Base-by-base conservation (phyloP, 1,140 invertebrate genomes). In the Papilio aristodemus region DNA sequence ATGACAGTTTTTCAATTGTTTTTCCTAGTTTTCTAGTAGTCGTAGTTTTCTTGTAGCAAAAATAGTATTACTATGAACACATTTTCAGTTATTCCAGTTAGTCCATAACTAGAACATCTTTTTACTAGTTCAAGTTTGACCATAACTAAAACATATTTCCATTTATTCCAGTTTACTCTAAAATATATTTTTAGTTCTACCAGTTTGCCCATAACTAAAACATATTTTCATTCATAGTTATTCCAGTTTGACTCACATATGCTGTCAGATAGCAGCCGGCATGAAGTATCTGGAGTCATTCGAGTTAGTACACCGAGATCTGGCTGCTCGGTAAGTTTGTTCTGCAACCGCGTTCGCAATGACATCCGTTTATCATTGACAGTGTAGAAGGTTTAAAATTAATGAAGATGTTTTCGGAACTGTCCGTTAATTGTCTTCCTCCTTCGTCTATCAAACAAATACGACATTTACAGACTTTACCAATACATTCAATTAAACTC, bases 211-310 rank as follows among this genome's bases (percentile, higher is more conserved):
- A 54, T 54, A 11, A 25, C 22, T 0, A 19, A 19, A 25, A 54
- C n/a, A 41, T 81, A 79, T 87, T 19, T 93, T 39, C 91, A n/a
- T n/a, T n/a, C n/a, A n/a, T n/a, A 97, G 96, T 87, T 96, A 96
- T 85, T 95, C 94, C 64, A 95, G 94, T 88, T 93, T 96, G 73
- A 94, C 97, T 67, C 96, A 95, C 90, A 95, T 97, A 86, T 94
- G 96, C 57, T 95, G 94, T 46, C 96, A 97, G 92, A 96, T 97
- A 73, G 95, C 96, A 39, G 96, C 95, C 17, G 97, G 96, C 68
- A 97, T 97, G 96, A 96, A 95, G 82, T 96, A 96, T 83, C 92
- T 97, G 76, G 96, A 96, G 86, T 94, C 93, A 66, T 92, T 95
- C 79, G 95, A 96, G 71, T 93, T 96, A 79, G 94, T 95, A 38